Base-by-base conservation (phyloP, 2,888 invertebrate species). In the Pachliopta kotzebuea region DNA sequence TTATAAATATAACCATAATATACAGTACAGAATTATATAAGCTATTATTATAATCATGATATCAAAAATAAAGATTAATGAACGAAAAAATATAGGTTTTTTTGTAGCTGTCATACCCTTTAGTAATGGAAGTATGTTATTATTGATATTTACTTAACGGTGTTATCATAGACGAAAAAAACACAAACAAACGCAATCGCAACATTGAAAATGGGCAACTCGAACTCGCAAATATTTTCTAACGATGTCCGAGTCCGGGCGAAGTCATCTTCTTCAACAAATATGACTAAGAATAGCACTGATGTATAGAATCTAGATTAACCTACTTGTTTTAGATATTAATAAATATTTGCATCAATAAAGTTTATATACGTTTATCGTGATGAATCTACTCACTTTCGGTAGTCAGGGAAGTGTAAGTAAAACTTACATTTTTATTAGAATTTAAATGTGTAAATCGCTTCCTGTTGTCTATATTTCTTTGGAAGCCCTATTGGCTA, bases 231-330 rank as follows among this genome's bases (percentile, higher is more conserved):
- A 85, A 86, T 85, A 87, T 86, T 82, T 82, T 82, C 83, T 76
- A 81, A 88, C 85, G 85, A 84, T 84, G 83, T 81, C 70, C 72
- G 76, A 74, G 88, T 86, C 86, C 85, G 78, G 84, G 83, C 74
- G 71, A 88, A 88, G 88, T 88, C 89, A 90, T 90, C 82, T 88
- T 77, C 83, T 77, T 86, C 76, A 72, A 80, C 86, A 90, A 90
- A 90, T 87, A 90, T 77, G 70, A 75, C 75, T 77, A 79, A 84
- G 78, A 77, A 81, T 74, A 68, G 67, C 55, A 68, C 56, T 63
- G 79, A 81, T 68, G 60, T 79, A 81, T 56, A 76, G 64, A 61
- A 66, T 68, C 82, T 84, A 64, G 83, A 86, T 74, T 69, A 66
- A 71, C 62, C 74, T 66, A 18, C 24, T 23, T 14, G 21, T 9